A percentile compares a stretch with the other conserved stretches of the same genome.
These are phyloP conservation scores for Trichomycterus rosablanca DNA, from an alignment of 2,113 vertebrate species.

Conservation along the genomic window DNA sequence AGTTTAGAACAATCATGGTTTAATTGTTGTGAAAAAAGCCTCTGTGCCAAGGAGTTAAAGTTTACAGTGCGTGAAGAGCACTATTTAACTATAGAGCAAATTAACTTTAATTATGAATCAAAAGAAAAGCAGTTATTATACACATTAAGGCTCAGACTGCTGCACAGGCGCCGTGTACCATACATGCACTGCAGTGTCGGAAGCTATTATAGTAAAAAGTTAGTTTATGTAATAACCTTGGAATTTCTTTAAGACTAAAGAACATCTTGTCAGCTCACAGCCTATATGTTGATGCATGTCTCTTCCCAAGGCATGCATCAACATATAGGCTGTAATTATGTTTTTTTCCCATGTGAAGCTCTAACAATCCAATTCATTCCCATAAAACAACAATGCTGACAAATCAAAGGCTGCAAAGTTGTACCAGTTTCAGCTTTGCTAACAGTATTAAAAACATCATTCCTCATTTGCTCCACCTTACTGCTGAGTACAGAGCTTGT, in stretches of 20 bases:
- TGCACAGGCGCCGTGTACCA: not conserved
- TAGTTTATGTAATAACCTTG: not conserved
- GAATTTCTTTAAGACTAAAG: not conserved
- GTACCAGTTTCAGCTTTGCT: conserved; percentile 9
- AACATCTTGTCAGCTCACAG: not conserved
- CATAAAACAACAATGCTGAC: conserved; percentile 32
- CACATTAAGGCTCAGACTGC: not conserved
- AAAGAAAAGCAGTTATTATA: not conserved
- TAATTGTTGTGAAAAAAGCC: too few species aligned
- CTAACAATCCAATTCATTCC: conserved; percentile 14
- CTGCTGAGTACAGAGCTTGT: too few species aligned
- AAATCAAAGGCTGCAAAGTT: conserved; percentile 17
- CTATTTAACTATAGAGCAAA: too few species aligned
- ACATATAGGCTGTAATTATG: conserved; percentile 19
- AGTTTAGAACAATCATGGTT: too few species aligned
- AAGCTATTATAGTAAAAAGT: too few species aligned
- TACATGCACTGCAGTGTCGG: not conserved
- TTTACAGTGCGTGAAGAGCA: too few species aligned
- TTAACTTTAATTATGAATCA: too few species aligned
- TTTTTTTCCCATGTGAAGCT: conserved; percentile 12
- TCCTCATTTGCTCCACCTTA: conserved; percentile 12
- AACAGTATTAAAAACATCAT: conserved; percentile 28
- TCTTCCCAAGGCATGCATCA: conserved; percentile 20
- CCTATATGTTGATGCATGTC: conserved; percentile 35
- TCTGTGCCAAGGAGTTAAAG: too few species aligned